These are phyloP conservation scores for Spilogale gracilis DNA, from an alignment of 2,113 vertebrate genomes.

Conservation along the genomic window DNA sequence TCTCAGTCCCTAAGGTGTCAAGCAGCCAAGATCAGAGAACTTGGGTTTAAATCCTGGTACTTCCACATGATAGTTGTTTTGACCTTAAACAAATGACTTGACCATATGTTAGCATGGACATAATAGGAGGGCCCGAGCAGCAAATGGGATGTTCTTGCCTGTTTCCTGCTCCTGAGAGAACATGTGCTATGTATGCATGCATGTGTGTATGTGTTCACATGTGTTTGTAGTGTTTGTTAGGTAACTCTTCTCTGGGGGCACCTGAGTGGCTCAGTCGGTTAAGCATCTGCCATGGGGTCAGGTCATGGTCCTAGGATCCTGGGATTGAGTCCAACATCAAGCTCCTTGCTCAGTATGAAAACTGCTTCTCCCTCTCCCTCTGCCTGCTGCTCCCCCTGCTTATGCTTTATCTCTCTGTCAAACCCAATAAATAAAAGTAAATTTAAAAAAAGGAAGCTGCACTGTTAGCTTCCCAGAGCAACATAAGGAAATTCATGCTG, in stretches of 20 bases:
- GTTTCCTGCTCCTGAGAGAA: not conserved
- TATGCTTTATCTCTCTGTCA: no score
- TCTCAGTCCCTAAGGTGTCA: not conserved
- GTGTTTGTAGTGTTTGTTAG: not conserved
- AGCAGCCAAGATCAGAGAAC: constrained; percentile 13
- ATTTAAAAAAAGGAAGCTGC: no score
- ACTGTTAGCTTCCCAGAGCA: not conserved
- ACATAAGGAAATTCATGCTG: not conserved
- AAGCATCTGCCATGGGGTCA: no score
- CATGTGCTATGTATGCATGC: not conserved
- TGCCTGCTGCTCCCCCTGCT: no score
- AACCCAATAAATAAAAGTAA: no score
- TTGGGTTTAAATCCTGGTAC: not conserved
- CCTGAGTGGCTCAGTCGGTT: no score
- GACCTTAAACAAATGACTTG: not conserved
- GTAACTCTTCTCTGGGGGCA: not conserved
- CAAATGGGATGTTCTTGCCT: not conserved
- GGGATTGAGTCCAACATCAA: no score
- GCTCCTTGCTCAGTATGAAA: no score
- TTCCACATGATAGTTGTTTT: not conserved
- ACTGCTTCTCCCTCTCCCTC: no score
- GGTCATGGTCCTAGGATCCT: no score
- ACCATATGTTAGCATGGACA: not conserved
- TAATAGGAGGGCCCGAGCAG: not conserved
- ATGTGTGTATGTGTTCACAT: not conserved